These are phyloP conservation scores for Aphyosemion australe DNA, from an alignment of 2,113 vertebrate genomes.

Conservation along the genomic window DNA sequence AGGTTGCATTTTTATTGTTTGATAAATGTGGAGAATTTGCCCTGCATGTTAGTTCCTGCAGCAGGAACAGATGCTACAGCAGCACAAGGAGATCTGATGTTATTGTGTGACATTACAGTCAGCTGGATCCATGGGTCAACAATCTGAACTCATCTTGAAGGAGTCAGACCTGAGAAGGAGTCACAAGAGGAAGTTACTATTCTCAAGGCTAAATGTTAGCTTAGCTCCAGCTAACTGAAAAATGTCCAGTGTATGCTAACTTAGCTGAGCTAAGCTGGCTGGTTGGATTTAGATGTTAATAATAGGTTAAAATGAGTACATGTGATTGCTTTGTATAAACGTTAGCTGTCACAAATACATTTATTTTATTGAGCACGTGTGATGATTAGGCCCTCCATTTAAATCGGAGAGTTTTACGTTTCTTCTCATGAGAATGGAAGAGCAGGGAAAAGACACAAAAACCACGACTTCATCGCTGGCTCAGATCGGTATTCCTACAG, in stretches of 20 bases:
- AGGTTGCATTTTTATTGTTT: conserved; percentile 3
- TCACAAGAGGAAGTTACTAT: not conserved
- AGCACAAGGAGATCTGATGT: not conserved
- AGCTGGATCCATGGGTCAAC: too few relatives aligned
- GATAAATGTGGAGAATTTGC: not conserved
- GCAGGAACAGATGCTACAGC: not conserved
- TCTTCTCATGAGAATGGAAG: too few relatives aligned
- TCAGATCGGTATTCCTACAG: not conserved
- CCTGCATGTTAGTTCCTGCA: not conserved
- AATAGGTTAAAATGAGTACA: not conserved
- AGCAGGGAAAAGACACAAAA: too few relatives aligned
- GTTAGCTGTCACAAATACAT: too few relatives aligned
- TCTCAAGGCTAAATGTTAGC: not conserved
- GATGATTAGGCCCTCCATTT: too few relatives aligned
- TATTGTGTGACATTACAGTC: conserved; percentile 14
- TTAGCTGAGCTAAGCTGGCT: not conserved
- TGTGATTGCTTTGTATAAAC: too few relatives aligned
- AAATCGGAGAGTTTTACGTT: too few relatives aligned
- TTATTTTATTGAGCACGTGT: too few relatives aligned
- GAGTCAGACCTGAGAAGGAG: too few relatives aligned
- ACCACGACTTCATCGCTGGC: not conserved
- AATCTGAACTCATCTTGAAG: too few relatives aligned
- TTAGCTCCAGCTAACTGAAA: not conserved
- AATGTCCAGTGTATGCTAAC: too few relatives aligned
- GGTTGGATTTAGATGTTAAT: not conserved